Percentiles rank a stretch among this genome's conserved stretches.
These are phyloP conservation scores for Saxidomus purpurata DNA, from an alignment of 1,140 invertebrate genomes.

Conservation along the genomic window DNA sequence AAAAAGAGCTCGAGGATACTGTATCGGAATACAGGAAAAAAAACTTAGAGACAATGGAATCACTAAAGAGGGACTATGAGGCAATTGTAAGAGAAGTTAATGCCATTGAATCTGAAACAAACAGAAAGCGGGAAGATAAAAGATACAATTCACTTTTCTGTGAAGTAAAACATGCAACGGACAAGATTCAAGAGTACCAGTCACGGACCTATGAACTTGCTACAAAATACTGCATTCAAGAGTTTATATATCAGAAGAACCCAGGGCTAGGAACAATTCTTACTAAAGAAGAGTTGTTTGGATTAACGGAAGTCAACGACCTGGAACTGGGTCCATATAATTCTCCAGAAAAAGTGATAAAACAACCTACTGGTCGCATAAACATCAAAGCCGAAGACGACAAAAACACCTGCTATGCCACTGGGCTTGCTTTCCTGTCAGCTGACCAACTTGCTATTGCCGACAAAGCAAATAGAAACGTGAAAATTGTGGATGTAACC, in stretches of 20 bases:
- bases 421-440: neutral
- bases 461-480: neutral
- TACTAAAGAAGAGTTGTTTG: neutral
- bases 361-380: neutral
- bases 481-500: neutral
- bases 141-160: no score
- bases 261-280: neutral
- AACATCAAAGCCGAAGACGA: neutral
- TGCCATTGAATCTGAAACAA: no score
- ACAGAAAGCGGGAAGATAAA: no score
- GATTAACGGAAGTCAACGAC: neutral
- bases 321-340: neutral
- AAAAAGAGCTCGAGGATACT: no score
- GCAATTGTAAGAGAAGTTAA: no score
- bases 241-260: neutral
- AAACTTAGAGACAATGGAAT: no score
- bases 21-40: no score
- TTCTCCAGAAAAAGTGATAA: neutral
- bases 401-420: neutral
- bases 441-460: neutral
- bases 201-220: no score
- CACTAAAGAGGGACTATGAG: no score
- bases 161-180: no score
- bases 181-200: no score
- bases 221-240: no score